Evolutionary conservation across 2,888 invertebrate genomes (phyloP).

Genomic region (Ochropacha duplaris): DNA sequence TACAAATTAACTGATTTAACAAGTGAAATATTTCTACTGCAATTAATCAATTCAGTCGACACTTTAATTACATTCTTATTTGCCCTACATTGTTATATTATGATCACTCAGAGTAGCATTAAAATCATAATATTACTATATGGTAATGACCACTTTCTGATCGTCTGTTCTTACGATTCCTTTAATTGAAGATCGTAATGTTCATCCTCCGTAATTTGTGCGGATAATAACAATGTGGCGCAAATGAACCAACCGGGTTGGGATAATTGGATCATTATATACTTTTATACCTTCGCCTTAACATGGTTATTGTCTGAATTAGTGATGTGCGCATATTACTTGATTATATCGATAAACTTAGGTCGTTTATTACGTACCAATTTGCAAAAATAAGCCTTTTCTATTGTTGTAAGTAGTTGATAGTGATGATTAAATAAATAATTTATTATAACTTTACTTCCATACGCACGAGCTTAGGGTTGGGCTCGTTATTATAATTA

Average conservation of each 20-base stretch:
- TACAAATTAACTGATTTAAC: too few species aligned
- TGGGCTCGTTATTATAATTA: neutral
- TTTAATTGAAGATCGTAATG: constrained; percentile 6
- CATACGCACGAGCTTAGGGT: neutral
- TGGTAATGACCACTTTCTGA: neutral
- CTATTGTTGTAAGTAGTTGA: too few species aligned
- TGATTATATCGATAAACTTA: constrained; percentile 13
- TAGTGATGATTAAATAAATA: too few species aligned
- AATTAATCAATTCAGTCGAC: too few species aligned
- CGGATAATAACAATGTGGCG: constrained; percentile 29
- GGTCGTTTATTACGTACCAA: neutral
- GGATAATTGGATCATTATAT: constrained; percentile 43
- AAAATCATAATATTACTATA: too few species aligned
- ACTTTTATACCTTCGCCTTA: constrained; percentile 37
- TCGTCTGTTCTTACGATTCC: neutral
- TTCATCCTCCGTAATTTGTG: constrained; percentile 5
- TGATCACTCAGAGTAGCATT: too few species aligned
- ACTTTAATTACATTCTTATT: too few species aligned
- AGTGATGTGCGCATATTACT: constrained; percentile 21
- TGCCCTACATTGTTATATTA: too few species aligned
- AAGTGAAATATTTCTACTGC: too few species aligned
- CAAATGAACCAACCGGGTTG: constrained; percentile 22
- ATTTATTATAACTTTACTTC: neutral
- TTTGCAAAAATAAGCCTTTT: neutral
- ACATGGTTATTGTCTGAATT: constrained; percentile 24